phyloP scores from a whole-genome alignment of 1,140 invertebrate species.

The Drosophila biarmipes region DNA sequence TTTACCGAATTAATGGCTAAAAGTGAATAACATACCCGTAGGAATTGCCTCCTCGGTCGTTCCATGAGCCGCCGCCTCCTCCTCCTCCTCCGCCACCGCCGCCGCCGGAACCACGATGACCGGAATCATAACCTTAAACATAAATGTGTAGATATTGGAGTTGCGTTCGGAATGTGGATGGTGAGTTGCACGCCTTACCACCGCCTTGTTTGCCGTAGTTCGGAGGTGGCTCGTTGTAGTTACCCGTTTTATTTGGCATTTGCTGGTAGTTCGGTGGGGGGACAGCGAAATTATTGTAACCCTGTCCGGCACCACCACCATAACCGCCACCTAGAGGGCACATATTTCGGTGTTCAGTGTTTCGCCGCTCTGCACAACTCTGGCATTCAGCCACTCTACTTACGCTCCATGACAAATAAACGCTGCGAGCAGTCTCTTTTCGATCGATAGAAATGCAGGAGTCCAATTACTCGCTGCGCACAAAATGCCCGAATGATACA shows the following conservation, averaged over 20 bases:
- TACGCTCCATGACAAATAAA: constrained; percentile 64
- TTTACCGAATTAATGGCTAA: constrained; percentile 61
- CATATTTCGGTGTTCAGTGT: constrained; percentile 25
- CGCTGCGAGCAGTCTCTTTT: constrained; percentile 9
- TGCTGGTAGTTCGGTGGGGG: constrained; percentile 82
- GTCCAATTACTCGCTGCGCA: constrained; percentile 10
- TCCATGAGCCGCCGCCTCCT: constrained; percentile 75
- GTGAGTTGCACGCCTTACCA: constrained; percentile 51
- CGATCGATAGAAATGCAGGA: constrained; percentile 18
- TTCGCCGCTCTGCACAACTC: background rate
- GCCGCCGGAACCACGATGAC: constrained; percentile 82
- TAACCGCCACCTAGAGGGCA: constrained; percentile 67
- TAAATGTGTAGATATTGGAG: constrained; percentile 24
- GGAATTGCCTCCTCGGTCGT: constrained; percentile 82
- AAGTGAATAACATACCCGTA: constrained; percentile 86
- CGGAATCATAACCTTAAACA: constrained; percentile 83
- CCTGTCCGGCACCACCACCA: constrained; percentile 74
- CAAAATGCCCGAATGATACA: constrained; percentile 13
- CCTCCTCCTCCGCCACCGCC: constrained; percentile 75
- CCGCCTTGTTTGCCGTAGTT: constrained; percentile 72
- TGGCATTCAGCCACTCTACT: constrained; percentile 31
- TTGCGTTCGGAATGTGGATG: background rate
- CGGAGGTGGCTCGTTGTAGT: constrained; percentile 82
- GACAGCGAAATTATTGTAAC: constrained; percentile 81
- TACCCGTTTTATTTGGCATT: constrained; percentile 76